Conservation (phyloP, 2,113 vertebrate genomes). For the Platysternon megacephalum region DNA sequence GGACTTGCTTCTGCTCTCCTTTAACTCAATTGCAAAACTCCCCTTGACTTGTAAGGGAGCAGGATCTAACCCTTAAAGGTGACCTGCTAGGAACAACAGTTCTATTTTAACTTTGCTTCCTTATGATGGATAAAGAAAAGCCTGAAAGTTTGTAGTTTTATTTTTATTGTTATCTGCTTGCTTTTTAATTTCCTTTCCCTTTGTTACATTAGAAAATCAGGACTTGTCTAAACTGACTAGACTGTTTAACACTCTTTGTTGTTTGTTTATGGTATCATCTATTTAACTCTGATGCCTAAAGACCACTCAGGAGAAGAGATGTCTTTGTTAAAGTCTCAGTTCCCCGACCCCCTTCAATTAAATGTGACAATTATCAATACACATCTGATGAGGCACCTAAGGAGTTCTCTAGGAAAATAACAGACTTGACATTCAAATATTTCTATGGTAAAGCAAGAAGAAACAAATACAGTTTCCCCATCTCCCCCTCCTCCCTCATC, state of each 20-base stretch:
- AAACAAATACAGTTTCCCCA: background rate
- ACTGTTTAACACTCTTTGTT: background rate
- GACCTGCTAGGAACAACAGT: background rate
- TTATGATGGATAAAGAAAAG: constrained; percentile 35
- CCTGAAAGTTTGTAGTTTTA: constrained; percentile 23
- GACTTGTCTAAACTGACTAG: background rate
- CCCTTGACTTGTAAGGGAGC: constrained; percentile 29
- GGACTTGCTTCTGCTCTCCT: constrained; percentile 48
- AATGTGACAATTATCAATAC: background rate
- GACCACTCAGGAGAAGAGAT: background rate
- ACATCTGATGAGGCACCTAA: background rate
- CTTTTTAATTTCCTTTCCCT: background rate
- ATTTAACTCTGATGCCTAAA: background rate
- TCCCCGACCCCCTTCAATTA: background rate
- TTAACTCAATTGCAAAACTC: constrained; percentile 42
- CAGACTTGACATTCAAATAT: background rate
- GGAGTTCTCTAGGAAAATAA: background rate
- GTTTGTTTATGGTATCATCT: background rate
- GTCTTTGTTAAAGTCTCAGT: background rate
- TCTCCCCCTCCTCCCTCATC: background rate
- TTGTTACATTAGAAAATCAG: constrained; percentile 5
- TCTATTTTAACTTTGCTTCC: background rate
- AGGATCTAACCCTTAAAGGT: constrained; percentile 10
- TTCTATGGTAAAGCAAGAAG: background rate
- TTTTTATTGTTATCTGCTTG: background rate